Conservation (phyloP, 2,113 vertebrate species). For the Patagioenas fasciata region DNA sequence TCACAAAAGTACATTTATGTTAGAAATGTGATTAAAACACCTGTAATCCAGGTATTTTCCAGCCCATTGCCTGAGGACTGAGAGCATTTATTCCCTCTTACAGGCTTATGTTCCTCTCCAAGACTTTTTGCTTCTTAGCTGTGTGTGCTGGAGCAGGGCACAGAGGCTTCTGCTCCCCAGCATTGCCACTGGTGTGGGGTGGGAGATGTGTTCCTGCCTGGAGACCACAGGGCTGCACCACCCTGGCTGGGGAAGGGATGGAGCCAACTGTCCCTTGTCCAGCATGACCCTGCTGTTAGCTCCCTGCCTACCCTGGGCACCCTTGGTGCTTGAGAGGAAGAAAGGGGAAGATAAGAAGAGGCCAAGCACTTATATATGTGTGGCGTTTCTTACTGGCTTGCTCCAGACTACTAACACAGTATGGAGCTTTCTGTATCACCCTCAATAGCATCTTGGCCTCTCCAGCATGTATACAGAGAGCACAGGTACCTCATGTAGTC, state of each 20-base stretch:
- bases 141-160: neutral
- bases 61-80: neutral
- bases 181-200: accelerated
- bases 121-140: neutral
- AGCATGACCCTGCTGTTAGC: accelerated
- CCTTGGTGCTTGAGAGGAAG: neutral
- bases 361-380: accelerated
- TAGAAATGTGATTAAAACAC: neutral
- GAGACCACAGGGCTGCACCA: neutral
- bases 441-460: accelerated
- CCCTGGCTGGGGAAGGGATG: neutral
- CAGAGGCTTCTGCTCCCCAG: neutral
- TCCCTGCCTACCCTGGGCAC: neutral
- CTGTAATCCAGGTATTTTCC: neutral
- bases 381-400: neutral
- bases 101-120: neutral
- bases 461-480: neutral
- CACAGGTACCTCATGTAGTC: neutral
- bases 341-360: neutral
- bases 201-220: neutral
- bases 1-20: neutral
- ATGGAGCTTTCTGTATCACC: neutral
- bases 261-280: neutral
- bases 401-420: neutral
- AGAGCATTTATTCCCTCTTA: neutral